Evolutionary conservation across 2,113 vertebrate species (phyloP).

Genomic region (Rostratula benghalensis): DNA sequence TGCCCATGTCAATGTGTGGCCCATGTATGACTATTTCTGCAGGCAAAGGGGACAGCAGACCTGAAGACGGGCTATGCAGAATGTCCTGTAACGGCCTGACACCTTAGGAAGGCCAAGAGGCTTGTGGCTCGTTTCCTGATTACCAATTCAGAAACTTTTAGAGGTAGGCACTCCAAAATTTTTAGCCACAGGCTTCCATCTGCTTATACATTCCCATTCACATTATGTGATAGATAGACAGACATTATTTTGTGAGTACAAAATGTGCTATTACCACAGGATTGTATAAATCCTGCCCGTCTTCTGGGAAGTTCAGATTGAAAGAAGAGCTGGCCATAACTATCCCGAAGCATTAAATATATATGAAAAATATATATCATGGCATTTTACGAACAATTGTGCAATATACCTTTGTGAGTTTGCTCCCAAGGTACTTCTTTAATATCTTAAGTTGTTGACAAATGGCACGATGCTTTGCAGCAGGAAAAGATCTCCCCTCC

Average conservation of each 20-base stretch:
- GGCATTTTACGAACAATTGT: not conserved
- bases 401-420: constrained; percentile 3
- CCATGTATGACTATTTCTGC: not conserved
- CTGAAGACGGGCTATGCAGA: not conserved
- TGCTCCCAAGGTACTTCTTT: not conserved
- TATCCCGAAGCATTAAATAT: constrained; percentile 9
- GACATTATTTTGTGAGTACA: not conserved
- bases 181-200: constrained; percentile 2
- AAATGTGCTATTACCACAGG: not conserved
- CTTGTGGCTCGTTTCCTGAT: not conserved
- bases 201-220: not conserved
- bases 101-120: not conserved
- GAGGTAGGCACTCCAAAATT: not conserved
- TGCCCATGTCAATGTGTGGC: not conserved
- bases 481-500: not conserved
- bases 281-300: not conserved
- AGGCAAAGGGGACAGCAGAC: not conserved
- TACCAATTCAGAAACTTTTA: not conserved
- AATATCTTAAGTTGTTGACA: constrained; percentile 26
- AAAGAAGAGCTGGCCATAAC: not conserved
- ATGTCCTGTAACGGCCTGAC: not conserved
- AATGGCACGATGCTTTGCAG: not conserved
- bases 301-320: constrained; percentile 11
- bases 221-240: not conserved
- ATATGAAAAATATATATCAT: constrained; percentile 50